Percentiles rank a stretch among this genome's conserved stretches.
These are phyloP conservation scores for Drosophila virilis DNA, from an alignment of 1,140 invertebrate species.

Conservation along the genomic window DNA sequence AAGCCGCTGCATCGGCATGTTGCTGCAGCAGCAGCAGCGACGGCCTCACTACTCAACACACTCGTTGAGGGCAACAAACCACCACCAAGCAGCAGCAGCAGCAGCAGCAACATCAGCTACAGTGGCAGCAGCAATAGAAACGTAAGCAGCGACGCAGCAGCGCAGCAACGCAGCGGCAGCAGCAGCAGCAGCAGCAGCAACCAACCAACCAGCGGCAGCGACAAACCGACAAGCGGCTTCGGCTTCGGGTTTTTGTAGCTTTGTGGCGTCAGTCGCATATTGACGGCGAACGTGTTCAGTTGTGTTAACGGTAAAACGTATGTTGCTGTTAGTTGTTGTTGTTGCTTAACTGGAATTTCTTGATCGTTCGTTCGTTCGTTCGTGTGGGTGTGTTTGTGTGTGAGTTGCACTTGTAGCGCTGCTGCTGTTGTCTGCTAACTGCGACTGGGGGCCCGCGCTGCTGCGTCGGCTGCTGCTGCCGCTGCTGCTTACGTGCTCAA, in stretches of 20 bases:
- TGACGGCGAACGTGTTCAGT: slow-evolving; percentile 61
- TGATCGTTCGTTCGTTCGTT: slow-evolving; percentile 49
- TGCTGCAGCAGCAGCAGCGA: slow-evolving; percentile 30
- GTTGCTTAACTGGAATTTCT: slow-evolving; percentile 70
- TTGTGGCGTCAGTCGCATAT: slow-evolving; percentile 60
- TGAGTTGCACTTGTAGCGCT: slow-evolving; percentile 73
- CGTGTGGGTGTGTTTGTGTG: slow-evolving; percentile 28
- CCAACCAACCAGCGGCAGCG: slow-evolving; percentile 55
- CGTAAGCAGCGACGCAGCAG: slow-evolving; percentile 44
- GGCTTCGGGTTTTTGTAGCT: slow-evolving; percentile 52
- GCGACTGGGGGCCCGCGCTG: slow-evolving; percentile 23
- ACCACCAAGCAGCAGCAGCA: slow-evolving; percentile 50
- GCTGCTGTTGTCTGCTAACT: slow-evolving; percentile 27
- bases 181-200: slow-evolving; percentile 23
- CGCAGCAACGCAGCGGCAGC: slow-evolving; percentile 35
- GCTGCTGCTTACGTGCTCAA: slow-evolving; percentile 75
- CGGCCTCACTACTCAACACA: slow-evolving; percentile 53
- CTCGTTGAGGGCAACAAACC: slow-evolving; percentile 54
- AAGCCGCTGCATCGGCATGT: slow-evolving; percentile 56
- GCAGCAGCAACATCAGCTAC: slow-evolving; percentile 10
- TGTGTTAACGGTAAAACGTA: slow-evolving; percentile 60
- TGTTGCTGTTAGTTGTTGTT: slow-evolving; percentile 23
- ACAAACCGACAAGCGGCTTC: slow-evolving; percentile 50
- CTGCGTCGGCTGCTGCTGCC: slow-evolving; percentile 9
- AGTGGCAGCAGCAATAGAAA: slow-evolving; percentile 20